phyloP scores from a whole-genome alignment of 2,113 vertebrate species.

The Hydropotes inermis region DNA sequence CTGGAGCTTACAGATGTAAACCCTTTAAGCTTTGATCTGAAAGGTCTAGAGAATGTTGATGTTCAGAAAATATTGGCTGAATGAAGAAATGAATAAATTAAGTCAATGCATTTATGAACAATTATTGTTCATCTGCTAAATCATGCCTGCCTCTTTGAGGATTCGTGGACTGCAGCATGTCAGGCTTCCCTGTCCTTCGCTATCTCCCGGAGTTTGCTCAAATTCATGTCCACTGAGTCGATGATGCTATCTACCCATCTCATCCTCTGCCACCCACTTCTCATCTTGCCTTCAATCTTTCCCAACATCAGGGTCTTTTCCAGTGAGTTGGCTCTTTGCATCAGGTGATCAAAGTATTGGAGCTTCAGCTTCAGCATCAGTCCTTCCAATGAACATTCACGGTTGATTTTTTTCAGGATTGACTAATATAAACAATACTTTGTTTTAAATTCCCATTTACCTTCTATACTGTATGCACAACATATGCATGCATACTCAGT shows the following conservation, averaged over 20 bases:
- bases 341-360: neutral
- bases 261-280: neutral
- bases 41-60: neutral
- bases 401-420: neutral
- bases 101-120: neutral
- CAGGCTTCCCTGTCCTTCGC: neutral
- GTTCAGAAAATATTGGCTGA: neutral
- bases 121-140: accelerated
- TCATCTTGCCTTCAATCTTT: neutral
- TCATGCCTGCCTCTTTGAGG: neutral
- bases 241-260: neutral
- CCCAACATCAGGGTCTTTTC: neutral
- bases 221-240: neutral
- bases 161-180: neutral
- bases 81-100: neutral
- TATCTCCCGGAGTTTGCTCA: neutral
- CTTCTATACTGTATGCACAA: neutral
- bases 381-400: neutral
- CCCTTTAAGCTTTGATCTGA: neutral
- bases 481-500: neutral
- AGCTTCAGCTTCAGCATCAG: neutral
- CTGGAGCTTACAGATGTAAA: neutral
- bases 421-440: neutral
- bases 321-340: neutral
- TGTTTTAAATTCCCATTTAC: neutral